Evolutionary conservation across 2,888 invertebrate genomes (phyloP).

Genomic region (Eilema griseolum): DNA sequence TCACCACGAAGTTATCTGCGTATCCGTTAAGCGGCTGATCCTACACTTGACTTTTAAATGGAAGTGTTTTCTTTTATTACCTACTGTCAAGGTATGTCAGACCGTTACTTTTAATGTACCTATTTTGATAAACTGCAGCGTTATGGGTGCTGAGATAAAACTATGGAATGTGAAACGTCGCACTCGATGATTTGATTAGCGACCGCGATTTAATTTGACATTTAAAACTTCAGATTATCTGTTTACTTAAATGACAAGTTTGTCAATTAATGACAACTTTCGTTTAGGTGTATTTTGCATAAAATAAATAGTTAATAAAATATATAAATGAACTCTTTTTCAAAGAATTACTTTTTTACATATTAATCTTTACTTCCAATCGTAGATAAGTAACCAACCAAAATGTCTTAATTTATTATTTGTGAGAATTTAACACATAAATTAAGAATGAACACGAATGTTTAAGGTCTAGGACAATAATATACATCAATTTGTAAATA

Average conservation of each 20-base stretch:
- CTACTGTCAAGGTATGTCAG: neutral
- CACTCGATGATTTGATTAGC: neutral
- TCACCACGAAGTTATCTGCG: slow-evolving; percentile 17
- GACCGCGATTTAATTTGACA: too few relatives aligned
- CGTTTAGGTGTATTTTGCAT: neutral
- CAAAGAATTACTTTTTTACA: too few relatives aligned
- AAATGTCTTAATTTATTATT: too few relatives aligned
- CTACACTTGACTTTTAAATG: slow-evolving; percentile 32
- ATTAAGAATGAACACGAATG: too few relatives aligned
- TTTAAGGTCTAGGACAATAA: neutral
- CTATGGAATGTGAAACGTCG: too few relatives aligned
- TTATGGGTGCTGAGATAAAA: too few relatives aligned
- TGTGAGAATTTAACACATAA: too few relatives aligned
- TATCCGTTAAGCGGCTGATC: slow-evolving; percentile 48
- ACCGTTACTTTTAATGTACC: neutral
- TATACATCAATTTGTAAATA: neutral
- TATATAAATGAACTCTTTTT: neutral
- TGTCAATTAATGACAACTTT: neutral
- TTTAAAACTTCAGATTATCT: too few relatives aligned
- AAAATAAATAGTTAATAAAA: too few relatives aligned
- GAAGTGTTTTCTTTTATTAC: neutral
- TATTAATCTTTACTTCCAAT: too few relatives aligned
- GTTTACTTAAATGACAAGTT: neutral
- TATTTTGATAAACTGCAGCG: neutral
- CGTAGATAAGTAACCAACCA: too few relatives aligned